Base-by-base conservation (phyloP, 2,888 invertebrate genomes). In the Cataglyphis albicans region DNA sequence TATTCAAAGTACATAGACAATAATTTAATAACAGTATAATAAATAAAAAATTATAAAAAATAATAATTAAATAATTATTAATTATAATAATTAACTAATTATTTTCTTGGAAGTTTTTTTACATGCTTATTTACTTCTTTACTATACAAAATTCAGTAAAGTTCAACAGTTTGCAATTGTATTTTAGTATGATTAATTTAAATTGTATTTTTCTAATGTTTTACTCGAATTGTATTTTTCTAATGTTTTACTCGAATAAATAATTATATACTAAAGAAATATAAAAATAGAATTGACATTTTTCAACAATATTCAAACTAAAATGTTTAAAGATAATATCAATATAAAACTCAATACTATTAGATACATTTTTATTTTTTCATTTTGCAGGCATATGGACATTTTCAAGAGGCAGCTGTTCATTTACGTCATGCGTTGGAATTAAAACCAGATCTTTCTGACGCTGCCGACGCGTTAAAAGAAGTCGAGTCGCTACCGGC, bases 391-490 rank as follows among this genome's bases (percentile, higher is more conserved):
- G 98, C 98, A 0, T 98, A 98, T 92, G 98, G 98, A 90, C 98
- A 98, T 93, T 97, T 98, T 95, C 97, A 98, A 95, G 98, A 98
- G 95, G 98, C 98, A 57, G 96, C 97, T 57, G 96, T 98, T 86
- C 98, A 98, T 95, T 96, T 98, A 87, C 96, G 97, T 89, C 98
- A 98, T 92, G 97, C 98, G 38, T 95, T 98, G 73, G 98, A 98
- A 93, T 95, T 98, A 84, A 97, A 98, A 95, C 98, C 98, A 63
- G 98, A 97, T 90, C 98, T 98, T 94, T 97, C 97, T 91, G 98
- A 98, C 84, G 98, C 98, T 75, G 95, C 97, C 90, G 96, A 96
- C 81, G 97, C 98, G 86, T 95, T 98, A 64, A 96, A 97, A 92
- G 98, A 98, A 93, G 97, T 98, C 94, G 98, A 98, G 93, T 96